Evolutionary conservation across 2,888 invertebrate species (phyloP), one percentile per base, ranked within the genome.

Genomic region (Spatulosminthurus flaviceps): DNA sequence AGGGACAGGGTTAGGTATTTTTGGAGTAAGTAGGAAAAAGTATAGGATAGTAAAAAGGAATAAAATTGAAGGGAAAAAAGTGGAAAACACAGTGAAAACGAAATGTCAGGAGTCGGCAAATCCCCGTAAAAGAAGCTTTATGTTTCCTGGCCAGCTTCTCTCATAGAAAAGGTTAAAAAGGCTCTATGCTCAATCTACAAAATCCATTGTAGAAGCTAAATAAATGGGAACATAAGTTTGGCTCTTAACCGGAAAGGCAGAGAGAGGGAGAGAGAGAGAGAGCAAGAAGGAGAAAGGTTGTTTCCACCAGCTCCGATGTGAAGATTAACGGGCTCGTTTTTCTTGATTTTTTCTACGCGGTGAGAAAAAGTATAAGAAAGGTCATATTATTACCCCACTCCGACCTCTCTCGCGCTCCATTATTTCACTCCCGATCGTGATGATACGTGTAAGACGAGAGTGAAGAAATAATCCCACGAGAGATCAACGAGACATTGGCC

Each of bases 141-240:
- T 81, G 74, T 74, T 74, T 79, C 29, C 79, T 79, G 66, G 73
- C 66, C 22, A 75, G 77, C 79, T 80, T 73, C 78, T 80, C 80
- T 78, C 79, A 69, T 78, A 80, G 80, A 74, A 81, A 82, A 82
- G 81, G 81, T 81, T 81, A 80, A 79, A 81, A 80, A 81, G 81
- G 80, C 77, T 81, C 77, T 80, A 70, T 77, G 79, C 79, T 78
- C 81, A 82, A 81, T 80, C 82, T 77, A 79, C 78, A 83, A 82
- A 83, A 82, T 83, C 82, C 80, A 83, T 82, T 82, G 80, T 82
- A 82, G 77, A 80, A 77, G 80, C 79, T 81, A 83, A 83, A 83
- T 83, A 82, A 83, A 83, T 83, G 83, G 82, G 82, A 81, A 82
- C 83, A 83, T 83, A 82, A 83, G 82, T 83, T 83, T 82, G 60